phyloP scores from a whole-genome alignment of 2,113 vertebrate species.

The Lagopus leucura region DNA sequence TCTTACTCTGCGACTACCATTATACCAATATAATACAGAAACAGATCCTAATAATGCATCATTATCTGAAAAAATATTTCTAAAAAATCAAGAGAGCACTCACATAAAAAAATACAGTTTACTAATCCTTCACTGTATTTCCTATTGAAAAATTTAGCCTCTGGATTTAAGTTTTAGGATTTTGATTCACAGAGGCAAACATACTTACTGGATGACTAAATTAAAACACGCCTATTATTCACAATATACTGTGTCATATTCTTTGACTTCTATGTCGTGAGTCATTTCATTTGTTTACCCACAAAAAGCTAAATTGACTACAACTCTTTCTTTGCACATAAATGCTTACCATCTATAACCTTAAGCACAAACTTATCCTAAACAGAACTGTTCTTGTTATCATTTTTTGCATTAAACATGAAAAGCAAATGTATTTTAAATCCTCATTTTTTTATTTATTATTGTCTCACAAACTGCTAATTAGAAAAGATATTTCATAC shows the following conservation, averaged over 20 bases:
- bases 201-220: neutral
- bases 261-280: neutral
- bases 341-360: neutral
- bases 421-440: slow-evolving; percentile 56
- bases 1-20: neutral
- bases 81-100: neutral
- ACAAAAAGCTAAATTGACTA: neutral
- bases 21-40: neutral
- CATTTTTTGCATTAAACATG: slow-evolving; percentile 12
- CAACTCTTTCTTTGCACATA: neutral
- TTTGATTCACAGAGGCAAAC: neutral
- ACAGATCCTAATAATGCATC: neutral
- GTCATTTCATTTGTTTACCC: neutral
- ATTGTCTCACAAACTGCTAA: slow-evolving; percentile 67
- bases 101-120: neutral
- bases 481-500: slow-evolving; percentile 73
- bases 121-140: neutral
- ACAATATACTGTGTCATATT: neutral
- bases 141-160: slow-evolving; percentile 24
- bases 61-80: neutral
- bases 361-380: neutral
- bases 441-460: slow-evolving; percentile 49
- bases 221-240: neutral
- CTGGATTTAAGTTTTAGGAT: neutral
- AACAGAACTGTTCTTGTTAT: slow-evolving; percentile 29